phyloP scores from a whole-genome alignment of 2,888 invertebrate species.

The Parnassius smintheus region DNA sequence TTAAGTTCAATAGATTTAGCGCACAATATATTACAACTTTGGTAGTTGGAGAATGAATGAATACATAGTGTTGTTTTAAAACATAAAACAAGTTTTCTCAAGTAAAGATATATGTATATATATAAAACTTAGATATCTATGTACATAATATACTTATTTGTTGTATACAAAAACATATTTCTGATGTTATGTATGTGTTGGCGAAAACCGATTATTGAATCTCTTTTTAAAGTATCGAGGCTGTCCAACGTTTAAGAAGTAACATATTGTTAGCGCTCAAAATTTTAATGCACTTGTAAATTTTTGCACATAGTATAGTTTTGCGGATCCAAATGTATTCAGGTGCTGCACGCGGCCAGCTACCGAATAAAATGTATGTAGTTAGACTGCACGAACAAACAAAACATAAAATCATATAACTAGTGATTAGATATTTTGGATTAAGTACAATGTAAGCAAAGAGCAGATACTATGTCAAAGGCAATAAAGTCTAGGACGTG shows the following conservation, averaged over 20 bases:
- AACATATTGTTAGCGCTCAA: conserved; percentile 63
- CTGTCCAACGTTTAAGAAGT: conserved; percentile 40
- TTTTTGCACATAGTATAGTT: conserved; percentile 62
- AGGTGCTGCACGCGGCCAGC: conserved; percentile 78
- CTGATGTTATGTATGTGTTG: too few relatives aligned
- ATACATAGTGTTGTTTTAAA: neutral
- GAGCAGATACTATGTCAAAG: conserved; percentile 59
- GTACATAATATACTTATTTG: too few relatives aligned
- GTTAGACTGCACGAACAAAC: conserved; percentile 58
- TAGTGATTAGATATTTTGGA: conserved; percentile 44
- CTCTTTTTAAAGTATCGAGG: neutral
- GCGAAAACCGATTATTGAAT: too few relatives aligned
- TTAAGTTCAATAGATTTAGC: conserved; percentile 44
- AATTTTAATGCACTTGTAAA: conserved; percentile 66
- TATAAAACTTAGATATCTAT: too few relatives aligned
- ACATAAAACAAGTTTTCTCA: too few relatives aligned
- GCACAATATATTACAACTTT: conserved; percentile 70
- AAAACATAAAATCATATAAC: conserved; percentile 42
- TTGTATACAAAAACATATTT: too few relatives aligned
- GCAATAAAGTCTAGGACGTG: conserved; percentile 49
- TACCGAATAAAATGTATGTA: conserved; percentile 64
- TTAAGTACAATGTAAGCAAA: conserved; percentile 48
- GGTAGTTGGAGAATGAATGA: conserved; percentile 44
- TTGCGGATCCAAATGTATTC: conserved; percentile 45
- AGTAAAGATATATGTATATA: too few relatives aligned